A percentile compares a stretch with the other conserved stretches of the same genome.
Conservation (phyloP, 2,113 vertebrate genomes). For the Telmatochromis brichardi region DNA sequence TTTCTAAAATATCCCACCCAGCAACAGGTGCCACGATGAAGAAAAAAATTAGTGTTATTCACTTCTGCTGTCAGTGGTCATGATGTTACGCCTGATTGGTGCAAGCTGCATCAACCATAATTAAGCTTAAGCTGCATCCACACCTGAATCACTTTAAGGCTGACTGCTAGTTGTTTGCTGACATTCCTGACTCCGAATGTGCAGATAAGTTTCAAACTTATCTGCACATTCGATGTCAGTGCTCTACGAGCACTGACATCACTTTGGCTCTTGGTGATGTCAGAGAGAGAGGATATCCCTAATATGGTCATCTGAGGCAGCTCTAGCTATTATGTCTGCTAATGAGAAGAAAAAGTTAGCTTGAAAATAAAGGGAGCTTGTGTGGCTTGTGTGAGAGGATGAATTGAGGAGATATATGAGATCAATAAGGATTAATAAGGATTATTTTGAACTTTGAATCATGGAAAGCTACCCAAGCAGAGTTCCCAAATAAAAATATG, state of each 20-base stretch:
- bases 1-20: not conserved
- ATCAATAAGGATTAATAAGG: not conserved
- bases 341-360: not conserved
- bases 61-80: not conserved
- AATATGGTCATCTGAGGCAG: not conserved
- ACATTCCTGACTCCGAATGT: not conserved
- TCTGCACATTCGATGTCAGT: too few relatives aligned
- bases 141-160: not conserved
- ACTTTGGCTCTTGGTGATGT: not conserved
- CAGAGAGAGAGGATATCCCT: not conserved
- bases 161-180: not conserved
- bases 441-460: not conserved
- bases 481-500: not conserved
- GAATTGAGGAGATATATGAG: not conserved
- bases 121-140: not conserved
- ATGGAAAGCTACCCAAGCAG: not conserved
- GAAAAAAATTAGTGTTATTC: fast-evolving
- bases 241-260: not conserved
- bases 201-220: not conserved
- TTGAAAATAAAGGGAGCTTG: not conserved
- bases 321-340: not conserved
- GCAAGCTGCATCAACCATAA: not conserved
- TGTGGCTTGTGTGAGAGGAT: not conserved
- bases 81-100: not conserved
- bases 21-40: not conserved